phyloP scores from a whole-genome alignment of 2,888 invertebrate species.

The Mythimna lalbum region DNA sequence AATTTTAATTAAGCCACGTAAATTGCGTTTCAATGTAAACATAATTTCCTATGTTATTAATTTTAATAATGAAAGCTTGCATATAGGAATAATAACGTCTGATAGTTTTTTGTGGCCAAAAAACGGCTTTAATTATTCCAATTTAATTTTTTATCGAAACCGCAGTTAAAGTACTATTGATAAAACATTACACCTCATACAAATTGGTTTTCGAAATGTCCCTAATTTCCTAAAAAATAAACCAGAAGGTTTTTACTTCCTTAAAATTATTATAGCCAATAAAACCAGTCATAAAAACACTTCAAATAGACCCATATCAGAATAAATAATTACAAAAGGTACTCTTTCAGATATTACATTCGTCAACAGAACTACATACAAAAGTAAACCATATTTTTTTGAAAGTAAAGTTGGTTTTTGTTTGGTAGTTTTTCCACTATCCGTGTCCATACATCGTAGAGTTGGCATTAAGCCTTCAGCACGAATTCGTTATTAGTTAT shows the following conservation, averaged over 20 bases:
- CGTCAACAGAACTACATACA: constrained; percentile 2
- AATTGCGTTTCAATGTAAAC: constrained; percentile 63
- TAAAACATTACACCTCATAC: background rate
- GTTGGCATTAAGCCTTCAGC: constrained; percentile 63
- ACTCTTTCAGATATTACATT: constrained; percentile 54
- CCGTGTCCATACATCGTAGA: constrained; percentile 52
- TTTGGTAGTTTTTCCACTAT: constrained; percentile 34
- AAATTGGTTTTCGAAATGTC: background rate
- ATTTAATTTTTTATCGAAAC: background rate
- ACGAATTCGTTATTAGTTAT: constrained; percentile 78
- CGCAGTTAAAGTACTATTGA: background rate
- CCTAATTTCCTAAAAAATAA: constrained; percentile 17
- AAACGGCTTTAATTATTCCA: background rate
- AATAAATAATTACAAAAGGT: constrained; percentile 46
- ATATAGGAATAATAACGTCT: constrained; percentile 15
- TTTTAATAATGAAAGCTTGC: constrained; percentile 43
- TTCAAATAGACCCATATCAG: constrained; percentile 51
- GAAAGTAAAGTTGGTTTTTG: constrained; percentile 26
- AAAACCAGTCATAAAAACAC: constrained; percentile 43
- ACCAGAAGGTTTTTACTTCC: constrained; percentile 7
- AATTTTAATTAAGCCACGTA: constrained; percentile 62
- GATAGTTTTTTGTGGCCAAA: background rate
- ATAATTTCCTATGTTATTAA: constrained; percentile 61
- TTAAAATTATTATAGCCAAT: constrained; percentile 36
- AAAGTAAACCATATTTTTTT: constrained; percentile 37